Conservation (phyloP, 1,140 invertebrate genomes). For the Bathynomus jamesi region DNA sequence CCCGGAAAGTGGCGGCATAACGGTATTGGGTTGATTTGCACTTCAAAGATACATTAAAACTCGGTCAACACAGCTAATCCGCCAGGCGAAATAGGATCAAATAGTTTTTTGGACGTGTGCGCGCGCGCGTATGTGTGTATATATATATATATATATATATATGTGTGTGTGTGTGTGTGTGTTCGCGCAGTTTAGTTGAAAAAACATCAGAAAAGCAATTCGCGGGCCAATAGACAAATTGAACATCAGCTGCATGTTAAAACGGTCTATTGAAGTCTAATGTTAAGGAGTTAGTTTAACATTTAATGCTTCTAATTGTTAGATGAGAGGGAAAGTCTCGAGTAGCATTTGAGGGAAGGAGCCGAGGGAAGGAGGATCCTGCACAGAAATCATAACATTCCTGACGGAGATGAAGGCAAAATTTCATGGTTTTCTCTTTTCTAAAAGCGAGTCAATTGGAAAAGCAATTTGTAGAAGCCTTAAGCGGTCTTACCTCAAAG, state of each 20-base stretch:
- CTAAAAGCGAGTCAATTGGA: not conserved
- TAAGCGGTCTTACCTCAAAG: not conserved
- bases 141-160: too few relatives aligned
- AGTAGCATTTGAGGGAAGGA: not conserved
- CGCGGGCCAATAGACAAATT: not conserved
- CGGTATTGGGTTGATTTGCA: not conserved
- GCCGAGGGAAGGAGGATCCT: not conserved
- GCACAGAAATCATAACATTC: too few relatives aligned
- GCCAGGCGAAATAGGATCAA: not conserved
- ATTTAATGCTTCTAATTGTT: not conserved
- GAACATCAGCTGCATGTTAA: not conserved
- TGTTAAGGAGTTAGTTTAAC: not conserved
- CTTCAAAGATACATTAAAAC: conserved; percentile 1
- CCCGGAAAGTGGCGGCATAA: not conserved
- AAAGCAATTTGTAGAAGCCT: not conserved
- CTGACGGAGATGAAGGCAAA: too few relatives aligned
- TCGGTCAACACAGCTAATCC: not conserved
- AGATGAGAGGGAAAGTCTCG: too few relatives aligned
- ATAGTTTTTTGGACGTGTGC: not conserved
- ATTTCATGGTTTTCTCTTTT: not conserved
- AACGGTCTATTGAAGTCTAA: not conserved
- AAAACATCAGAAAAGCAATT: not conserved
- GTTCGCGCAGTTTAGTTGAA: not conserved
- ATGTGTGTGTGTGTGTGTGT: not conserved
- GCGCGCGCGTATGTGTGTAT: too few relatives aligned